Base-by-base conservation (phyloP, 2,888 invertebrate species). In the Nematopogon swammerdamellus region DNA sequence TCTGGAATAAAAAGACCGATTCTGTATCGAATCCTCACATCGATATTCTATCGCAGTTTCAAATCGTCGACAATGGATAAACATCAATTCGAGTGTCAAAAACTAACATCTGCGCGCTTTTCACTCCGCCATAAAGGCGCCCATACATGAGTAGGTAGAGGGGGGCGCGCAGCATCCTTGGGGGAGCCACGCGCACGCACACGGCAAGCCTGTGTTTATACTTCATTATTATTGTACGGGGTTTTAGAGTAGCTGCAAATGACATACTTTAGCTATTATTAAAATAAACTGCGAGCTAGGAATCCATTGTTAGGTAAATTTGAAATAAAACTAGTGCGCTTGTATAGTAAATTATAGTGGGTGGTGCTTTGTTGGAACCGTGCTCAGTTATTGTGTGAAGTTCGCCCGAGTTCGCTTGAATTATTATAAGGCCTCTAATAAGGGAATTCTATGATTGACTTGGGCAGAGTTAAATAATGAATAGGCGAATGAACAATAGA, bases 31-130 rank as follows among this genome's bases (percentile, higher is more conserved):
- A 56, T 62, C 67, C 75, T 72, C 20, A 72, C 54, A 66, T 67
- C 64, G 68, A 68, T 76, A 75, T 72, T 36, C 4, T 72, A 68
- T 64, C 58, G 63, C 60, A 62, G 63, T 67, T 74, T 76, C 75
- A 72, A 71, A 14, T 8, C 36, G n/a, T 58, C 57, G 76, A 76
- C 75, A 77, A 79, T 64, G 63, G 70, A 65, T 64, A 68, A 72
- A 75, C 77, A 79, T 79, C 76, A 77, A 79, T 75, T 72, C 67
- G 59, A 74, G 77, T 77, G 79, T 79, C 79, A 79, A 77, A 79
- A 77, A 77, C 76, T 76, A 76, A 75, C 79, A 79, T 79, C 79
- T 79, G 77, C 77, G 72, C 72, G 64, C 65, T 64, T 64, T 64
- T 64, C 70, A 69, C 67, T 71, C 70, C 72, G 74, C 60, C 63